phyloP scores from a whole-genome alignment of 2,797 vertebrate genomes.

The Micropoecilia bifurca region DNA sequence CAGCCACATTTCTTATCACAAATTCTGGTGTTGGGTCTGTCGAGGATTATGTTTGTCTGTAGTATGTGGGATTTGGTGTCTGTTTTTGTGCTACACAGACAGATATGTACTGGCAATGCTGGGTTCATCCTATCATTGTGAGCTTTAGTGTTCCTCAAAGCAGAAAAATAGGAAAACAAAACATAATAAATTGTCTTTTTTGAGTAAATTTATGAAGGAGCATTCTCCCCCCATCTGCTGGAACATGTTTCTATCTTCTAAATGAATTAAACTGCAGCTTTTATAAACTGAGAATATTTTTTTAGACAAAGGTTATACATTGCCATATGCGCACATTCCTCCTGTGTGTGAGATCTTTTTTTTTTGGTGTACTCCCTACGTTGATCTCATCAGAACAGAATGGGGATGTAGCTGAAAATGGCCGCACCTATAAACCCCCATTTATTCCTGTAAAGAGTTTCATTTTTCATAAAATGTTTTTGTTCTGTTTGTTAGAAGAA shows the following conservation, averaged over 20 bases:
- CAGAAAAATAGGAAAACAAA: constrained; percentile 56
- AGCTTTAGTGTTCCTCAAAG: constrained; percentile 78
- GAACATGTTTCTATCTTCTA: constrained; percentile 39
- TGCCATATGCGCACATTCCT: constrained; percentile 37
- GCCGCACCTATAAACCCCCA: constrained; percentile 57
- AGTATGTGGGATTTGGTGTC: constrained; percentile 3
- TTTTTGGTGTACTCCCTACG: constrained; percentile 48
- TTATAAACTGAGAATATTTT: constrained; percentile 19
- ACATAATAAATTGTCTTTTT: constrained; percentile 66
- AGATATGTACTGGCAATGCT: constrained; percentile 52
- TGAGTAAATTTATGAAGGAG: constrained; percentile 59
- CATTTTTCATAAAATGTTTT: constrained; percentile 34
- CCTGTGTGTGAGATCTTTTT: constrained; percentile 59
- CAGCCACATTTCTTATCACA: constrained; percentile 37
- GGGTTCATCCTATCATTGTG: constrained; percentile 47
- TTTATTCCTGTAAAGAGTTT: constrained; percentile 38
- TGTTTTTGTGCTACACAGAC: constrained; percentile 39
- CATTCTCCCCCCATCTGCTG: constrained; percentile 55
- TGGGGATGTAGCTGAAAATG: constrained; percentile 56
- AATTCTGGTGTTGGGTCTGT: constrained; percentile 16
- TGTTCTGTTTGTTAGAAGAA: constrained; percentile 33
- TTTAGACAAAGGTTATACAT: constrained; percentile 39
- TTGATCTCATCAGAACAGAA: constrained; percentile 73
- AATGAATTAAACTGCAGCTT: constrained; percentile 52
- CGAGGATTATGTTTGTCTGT: constrained; percentile 35